These are phyloP conservation scores for Nebria brevicollis DNA, from an alignment of 2,888 invertebrate species.

Conservation along the genomic window DNA sequence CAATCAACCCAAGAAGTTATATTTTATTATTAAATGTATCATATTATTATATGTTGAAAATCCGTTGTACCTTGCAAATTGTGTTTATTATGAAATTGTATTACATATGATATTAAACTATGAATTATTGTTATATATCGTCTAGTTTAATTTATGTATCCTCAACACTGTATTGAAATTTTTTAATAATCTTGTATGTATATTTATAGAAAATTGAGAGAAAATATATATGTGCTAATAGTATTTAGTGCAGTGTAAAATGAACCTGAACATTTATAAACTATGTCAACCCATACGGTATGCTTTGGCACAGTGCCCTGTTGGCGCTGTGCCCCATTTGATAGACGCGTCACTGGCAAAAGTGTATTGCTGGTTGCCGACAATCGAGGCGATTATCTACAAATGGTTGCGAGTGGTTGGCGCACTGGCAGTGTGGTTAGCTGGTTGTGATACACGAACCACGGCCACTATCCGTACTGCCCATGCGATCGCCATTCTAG, in stretches of 20 bases:
- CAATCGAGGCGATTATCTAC: background rate
- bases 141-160: background rate
- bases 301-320: background rate
- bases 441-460: conserved; percentile 89
- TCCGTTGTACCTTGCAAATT: too few relatives aligned
- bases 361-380: background rate
- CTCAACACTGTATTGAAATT: background rate
- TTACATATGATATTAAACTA: background rate
- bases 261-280: background rate
- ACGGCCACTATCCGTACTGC: conserved; percentile 98
- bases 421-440: conserved; percentile 99
- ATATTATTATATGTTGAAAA: background rate
- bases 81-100: background rate
- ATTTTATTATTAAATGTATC: background rate
- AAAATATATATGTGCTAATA: too few relatives aligned
- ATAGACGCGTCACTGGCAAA: background rate
- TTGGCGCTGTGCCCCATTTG: conserved; percentile 16
- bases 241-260: background rate
- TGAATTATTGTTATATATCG: background rate
- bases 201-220: background rate
- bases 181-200: background rate
- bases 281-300: background rate
- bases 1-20: background rate
- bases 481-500: conserved; percentile 69
- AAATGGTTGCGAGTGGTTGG: conserved; percentile 60